A percentile compares a stretch with the other conserved stretches of the same genome.
phyloP scores from a whole-genome alignment of 2,113 vertebrate genomes.

The Gyps fulvus region DNA sequence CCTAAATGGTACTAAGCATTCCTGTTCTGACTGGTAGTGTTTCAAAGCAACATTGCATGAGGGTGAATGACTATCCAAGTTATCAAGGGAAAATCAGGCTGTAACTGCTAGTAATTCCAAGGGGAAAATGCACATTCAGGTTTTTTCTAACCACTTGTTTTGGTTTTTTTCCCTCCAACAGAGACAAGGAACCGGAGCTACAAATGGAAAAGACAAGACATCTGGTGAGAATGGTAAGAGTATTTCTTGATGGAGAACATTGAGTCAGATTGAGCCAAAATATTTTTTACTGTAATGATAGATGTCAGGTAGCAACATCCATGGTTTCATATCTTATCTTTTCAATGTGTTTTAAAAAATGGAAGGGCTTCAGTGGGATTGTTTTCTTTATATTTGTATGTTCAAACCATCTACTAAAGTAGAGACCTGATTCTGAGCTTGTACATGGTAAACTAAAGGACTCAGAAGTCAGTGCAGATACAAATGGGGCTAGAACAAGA shows the following conservation, averaged over 20 bases:
- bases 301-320: background rate
- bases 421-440: background rate
- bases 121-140: background rate
- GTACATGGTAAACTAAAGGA: background rate
- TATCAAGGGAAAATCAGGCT: background rate
- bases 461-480: background rate
- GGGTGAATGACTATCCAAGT: background rate
- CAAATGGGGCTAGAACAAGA: background rate
- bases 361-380: background rate
- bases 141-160: background rate
- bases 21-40: background rate
- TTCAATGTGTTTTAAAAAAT: background rate
- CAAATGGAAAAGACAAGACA: constrained; percentile 89
- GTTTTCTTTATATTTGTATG: background rate
- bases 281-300: background rate
- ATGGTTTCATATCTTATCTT: background rate
- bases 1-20: background rate
- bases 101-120: background rate
- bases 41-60: background rate
- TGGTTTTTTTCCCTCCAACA: constrained; percentile 18
- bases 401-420: background rate
- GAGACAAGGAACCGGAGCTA: constrained; percentile 88
- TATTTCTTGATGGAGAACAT: background rate
- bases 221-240: constrained; percentile 87
- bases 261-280: background rate